Conservation (phyloP, 92 coral and sea anemone genomes). For the Porites rus region DNA sequence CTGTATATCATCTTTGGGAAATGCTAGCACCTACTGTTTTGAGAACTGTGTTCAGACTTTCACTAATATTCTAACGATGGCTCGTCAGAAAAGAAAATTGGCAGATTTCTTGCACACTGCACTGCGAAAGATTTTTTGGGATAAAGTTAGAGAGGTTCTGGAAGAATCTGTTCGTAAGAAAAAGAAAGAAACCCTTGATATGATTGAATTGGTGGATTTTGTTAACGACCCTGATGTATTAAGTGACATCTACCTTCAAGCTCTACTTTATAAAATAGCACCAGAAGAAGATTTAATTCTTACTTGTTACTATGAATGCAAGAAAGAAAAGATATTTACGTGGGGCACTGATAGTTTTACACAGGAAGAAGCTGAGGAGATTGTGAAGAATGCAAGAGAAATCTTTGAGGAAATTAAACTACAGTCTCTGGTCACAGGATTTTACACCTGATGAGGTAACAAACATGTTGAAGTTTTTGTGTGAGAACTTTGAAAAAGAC, state of each 20-base stretch:
- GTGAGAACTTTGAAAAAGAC: not conserved
- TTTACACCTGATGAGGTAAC: not conserved
- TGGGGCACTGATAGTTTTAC: no score
- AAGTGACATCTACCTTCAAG: not conserved
- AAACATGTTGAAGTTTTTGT: not conserved
- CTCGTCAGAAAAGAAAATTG: not conserved
- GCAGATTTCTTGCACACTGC: not conserved
- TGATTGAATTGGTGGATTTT: no score
- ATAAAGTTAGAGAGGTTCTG: not conserved
- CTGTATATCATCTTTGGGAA: not conserved
- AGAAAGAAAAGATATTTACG: no score
- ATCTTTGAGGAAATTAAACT: not conserved
- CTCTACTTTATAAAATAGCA: not conserved
- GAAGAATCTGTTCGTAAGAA: not conserved
- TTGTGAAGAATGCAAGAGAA: not conserved
- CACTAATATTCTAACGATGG: no score
- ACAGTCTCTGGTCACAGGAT: not conserved
- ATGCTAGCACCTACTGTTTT: not conserved
- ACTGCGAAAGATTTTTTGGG: not conserved
- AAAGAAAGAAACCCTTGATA: not conserved
- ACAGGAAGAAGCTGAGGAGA: no score
- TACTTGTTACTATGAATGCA: not conserved
- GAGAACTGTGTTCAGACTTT: constrained; percentile 10
- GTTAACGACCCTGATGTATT: no score
- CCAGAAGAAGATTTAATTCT: constrained; percentile 2